These are phyloP conservation scores for Empis livida DNA, from an alignment of 2,888 invertebrate genomes.

Conservation along the genomic window DNA sequence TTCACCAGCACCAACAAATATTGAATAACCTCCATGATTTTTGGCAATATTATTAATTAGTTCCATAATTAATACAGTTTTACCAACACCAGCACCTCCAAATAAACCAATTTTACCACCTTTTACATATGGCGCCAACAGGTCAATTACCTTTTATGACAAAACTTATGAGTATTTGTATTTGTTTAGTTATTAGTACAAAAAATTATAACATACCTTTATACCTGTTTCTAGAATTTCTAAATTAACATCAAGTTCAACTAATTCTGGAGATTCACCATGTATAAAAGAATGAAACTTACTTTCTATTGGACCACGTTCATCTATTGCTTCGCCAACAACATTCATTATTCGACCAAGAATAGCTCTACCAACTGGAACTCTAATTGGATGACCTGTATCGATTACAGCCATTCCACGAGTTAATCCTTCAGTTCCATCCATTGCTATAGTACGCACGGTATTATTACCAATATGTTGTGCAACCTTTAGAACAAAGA, in stretches of 20 bases:
- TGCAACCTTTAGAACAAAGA: constrained; percentile 43
- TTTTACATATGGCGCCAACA: constrained; percentile 84
- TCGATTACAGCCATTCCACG: constrained; percentile 72
- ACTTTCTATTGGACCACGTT: constrained; percentile 74
- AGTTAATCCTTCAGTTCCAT: constrained; percentile 82
- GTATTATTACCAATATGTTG: constrained; percentile 87
- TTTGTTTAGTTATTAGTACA: not conserved
- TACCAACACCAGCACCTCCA: constrained; percentile 90
- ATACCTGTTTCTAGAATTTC: constrained; percentile 89
- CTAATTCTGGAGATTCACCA: constrained; percentile 80
- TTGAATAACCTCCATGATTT: constrained; percentile 92
- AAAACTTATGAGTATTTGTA: not conserved
- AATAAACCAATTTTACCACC: constrained; percentile 91
- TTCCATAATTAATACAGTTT: constrained; percentile 93
- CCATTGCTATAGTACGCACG: constrained; percentile 89
- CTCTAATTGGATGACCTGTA: constrained; percentile 74
- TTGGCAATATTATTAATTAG: constrained; percentile 92
- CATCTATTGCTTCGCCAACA: constrained; percentile 72
- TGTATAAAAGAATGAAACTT: constrained; percentile 72
- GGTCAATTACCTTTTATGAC: constrained; percentile 61
- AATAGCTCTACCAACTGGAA: constrained; percentile 83
- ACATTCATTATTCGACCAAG: constrained; percentile 90
- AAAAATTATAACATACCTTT: constrained; percentile 46
- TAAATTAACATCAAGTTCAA: constrained; percentile 82
- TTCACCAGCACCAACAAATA: constrained; percentile 93